A percentile compares a stretch with the other conserved stretches of the same genome.
These are phyloP conservation scores for Drosophila atripex DNA, from an alignment of 2,888 invertebrate species.

Conservation along the genomic window DNA sequence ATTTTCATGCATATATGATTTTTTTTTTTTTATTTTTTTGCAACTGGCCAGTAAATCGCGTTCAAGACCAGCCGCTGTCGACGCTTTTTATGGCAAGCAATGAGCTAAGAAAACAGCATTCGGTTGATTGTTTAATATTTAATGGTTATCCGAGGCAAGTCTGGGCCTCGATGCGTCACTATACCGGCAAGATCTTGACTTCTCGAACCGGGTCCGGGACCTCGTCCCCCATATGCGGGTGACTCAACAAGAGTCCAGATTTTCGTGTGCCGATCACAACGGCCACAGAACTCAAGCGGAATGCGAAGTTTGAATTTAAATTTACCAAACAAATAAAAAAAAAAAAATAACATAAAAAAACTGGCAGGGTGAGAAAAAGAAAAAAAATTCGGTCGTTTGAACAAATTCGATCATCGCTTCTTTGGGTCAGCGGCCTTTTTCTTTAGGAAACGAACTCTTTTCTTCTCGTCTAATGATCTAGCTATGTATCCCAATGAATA, in stretches of 20 bases:
- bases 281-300: background rate
- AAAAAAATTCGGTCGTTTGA: slow-evolving; percentile 11
- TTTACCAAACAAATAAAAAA: slow-evolving; percentile 8
- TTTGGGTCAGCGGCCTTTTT: slow-evolving; percentile 34
- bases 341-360: background rate
- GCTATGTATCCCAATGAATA: background rate
- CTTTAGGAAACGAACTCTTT: background rate
- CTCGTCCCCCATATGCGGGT: slow-evolving; percentile 30
- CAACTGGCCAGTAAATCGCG: slow-evolving; percentile 35
- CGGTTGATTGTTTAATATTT: slow-evolving; percentile 35
- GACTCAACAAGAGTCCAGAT: slow-evolving; percentile 33
- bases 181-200: slow-evolving; percentile 17
- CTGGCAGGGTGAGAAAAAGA: slow-evolving; percentile 16
- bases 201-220: slow-evolving; percentile 10
- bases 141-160: slow-evolving; percentile 24
- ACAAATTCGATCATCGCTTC: slow-evolving; percentile 31
- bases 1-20: slow-evolving; percentile 42
- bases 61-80: slow-evolving; percentile 44
- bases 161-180: slow-evolving; percentile 43
- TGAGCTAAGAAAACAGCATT: slow-evolving; percentile 32
- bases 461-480: slow-evolving; percentile 3
- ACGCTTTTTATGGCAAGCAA: slow-evolving; percentile 30
- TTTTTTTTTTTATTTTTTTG: slow-evolving; percentile 30
- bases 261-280: slow-evolving; percentile 8
- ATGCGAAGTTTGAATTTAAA: slow-evolving; percentile 31